Conservation (phyloP, 1,140 invertebrate species). For the Drosophila littoralis region DNA sequence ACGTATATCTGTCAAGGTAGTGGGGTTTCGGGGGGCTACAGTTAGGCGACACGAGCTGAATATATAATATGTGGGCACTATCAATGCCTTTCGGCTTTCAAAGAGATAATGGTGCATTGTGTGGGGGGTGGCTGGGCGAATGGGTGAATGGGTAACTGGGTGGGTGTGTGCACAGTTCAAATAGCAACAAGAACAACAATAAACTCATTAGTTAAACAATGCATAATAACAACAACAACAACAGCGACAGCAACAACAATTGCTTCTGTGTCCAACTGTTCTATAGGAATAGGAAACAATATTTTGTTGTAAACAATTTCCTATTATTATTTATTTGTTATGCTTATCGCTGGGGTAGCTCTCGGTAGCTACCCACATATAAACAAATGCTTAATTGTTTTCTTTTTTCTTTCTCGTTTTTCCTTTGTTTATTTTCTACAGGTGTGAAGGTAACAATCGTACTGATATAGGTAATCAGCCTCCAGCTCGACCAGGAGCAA, state of each 20-base stretch:
- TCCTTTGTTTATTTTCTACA: constrained; percentile 21
- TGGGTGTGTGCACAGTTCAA: constrained; percentile 28
- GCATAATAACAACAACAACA: constrained; percentile 30
- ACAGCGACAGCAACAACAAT: constrained; percentile 32
- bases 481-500: background rate
- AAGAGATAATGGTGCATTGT: constrained; percentile 6
- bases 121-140: background rate
- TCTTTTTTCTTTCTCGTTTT: constrained; percentile 10
- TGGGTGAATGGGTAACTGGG: constrained; percentile 16
- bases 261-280: constrained; percentile 1
- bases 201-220: constrained; percentile 61
- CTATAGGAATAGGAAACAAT: constrained; percentile 50
- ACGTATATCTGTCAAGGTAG: background rate
- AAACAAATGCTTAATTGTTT: constrained; percentile 67
- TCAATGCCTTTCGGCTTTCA: constrained; percentile 5
- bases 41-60: constrained; percentile 45
- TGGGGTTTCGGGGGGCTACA: background rate
- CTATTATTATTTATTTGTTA: constrained; percentile 66
- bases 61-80: constrained; percentile 40
- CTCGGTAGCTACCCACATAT: constrained; percentile 44
- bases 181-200: constrained; percentile 41
- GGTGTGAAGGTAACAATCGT: constrained; percentile 45
- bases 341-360: constrained; percentile 59
- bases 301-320: constrained; percentile 60
- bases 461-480: constrained; percentile 12